Evolutionary conservation across 2,797 vertebrate genomes (phyloP).

Genomic region (Erpetoichthys calabaricus): DNA sequence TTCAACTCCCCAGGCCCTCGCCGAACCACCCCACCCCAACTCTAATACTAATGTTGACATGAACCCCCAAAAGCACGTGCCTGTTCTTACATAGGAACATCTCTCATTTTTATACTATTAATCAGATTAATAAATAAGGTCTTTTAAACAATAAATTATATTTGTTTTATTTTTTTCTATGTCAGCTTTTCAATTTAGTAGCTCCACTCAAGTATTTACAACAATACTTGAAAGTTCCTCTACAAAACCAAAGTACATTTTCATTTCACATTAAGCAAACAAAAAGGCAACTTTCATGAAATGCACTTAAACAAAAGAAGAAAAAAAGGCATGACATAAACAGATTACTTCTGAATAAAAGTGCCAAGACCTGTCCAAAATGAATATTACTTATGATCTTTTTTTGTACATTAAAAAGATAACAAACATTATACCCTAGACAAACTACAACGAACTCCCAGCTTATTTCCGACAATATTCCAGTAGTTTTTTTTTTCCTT

Average conservation of each 20-base stretch:
- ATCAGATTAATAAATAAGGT: conserved; percentile 84
- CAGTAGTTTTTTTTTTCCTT: conserved; percentile 54
- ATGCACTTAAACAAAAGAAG: conserved; percentile 51
- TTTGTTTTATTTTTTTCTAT: conserved; percentile 18
- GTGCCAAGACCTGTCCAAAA: conserved; percentile 68
- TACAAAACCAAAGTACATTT: conserved; percentile 58
- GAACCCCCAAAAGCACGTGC: no score
- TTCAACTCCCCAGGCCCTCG: no score
- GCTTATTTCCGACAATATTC: conserved; percentile 62
- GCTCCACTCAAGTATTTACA: conserved; percentile 83
- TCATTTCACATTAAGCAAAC: conserved; percentile 69
- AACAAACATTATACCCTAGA: conserved; percentile 38
- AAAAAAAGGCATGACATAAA: conserved; percentile 53
- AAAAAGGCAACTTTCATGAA: conserved; percentile 61
- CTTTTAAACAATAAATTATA: conserved; percentile 84
- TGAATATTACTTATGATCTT: conserved; percentile 49
- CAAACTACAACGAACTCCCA: conserved; percentile 64
- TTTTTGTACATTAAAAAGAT: conserved; percentile 53
- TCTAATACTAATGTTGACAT: no score
- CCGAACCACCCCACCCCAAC: no score
- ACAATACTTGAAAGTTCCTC: conserved; percentile 83
- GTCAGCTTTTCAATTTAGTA: conserved; percentile 47
- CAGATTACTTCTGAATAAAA: conserved; percentile 67
- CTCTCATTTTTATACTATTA: conserved; percentile 25
- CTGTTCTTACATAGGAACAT: no score